Base-by-base conservation (phyloP, 2,797 vertebrate genomes). In the Poliocrania exsul region DNA sequence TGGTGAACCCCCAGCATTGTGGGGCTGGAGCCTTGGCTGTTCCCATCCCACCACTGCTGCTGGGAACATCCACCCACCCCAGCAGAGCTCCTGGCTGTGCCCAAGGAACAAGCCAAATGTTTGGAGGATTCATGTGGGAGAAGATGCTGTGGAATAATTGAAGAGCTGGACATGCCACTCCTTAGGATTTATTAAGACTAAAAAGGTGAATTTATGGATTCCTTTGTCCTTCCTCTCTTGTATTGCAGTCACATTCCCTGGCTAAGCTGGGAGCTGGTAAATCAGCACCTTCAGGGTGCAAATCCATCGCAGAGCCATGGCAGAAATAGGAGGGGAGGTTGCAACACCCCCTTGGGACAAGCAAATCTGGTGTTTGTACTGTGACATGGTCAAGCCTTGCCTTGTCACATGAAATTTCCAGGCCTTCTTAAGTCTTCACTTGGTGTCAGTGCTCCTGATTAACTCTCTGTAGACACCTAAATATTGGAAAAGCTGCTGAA, bases 121-220 rank as follows among this genome's bases (percentile, higher is more conserved):
- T 0, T 8, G 46, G 26, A 16, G 57, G 16, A 2, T 2, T 8
- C 2, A 0, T 0, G 8, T 8, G 37, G 49, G n/a, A 47, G 58
- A 24, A 58, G 64, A 5, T 10, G 40, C 47, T 38, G 2, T 7
- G 7, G 20, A 37, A 2, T 3, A 16, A 4, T 0, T 2, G 49
- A 33, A 21, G 42, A 62, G 20, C 26, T 50, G 61, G 16, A 11
- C 6, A 15, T 12, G 10, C 6, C 9, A 0, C 44, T 31, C 13
- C 38, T 72, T 13, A 3, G 37, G 31, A 5, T 16, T 51, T 5
- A 16, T 19, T 5, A 11, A 37, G 61, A 3, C 11, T 17, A 24
- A 25, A 19, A 29, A 71, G 71, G 44, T 82, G 57, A 80, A 10
- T 70, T 77, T 16, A 3, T 5, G 13, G 15, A 4, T 46, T 31